Base-by-base conservation (phyloP, 2,888 invertebrate species). In the Chymomyza fuscimana region DNA sequence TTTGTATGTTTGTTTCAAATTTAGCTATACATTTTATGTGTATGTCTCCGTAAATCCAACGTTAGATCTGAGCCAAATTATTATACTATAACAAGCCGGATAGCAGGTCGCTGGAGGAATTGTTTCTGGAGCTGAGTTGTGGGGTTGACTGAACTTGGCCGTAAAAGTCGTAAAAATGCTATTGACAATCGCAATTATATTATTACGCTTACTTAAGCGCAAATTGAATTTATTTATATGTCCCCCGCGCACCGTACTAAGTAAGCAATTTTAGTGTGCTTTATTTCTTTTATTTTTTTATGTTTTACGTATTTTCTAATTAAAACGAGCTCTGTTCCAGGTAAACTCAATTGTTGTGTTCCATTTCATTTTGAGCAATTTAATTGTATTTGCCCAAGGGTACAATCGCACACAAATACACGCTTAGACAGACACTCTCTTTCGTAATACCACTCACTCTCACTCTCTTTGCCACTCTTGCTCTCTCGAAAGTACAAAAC, bases 351-450 rank as follows among this genome's bases (percentile, higher is more conserved):
- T 62, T 72, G 69, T 54, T 40, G 29, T 63, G 50, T 51, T 51
- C 67, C 70, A 69, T 72, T 75, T 69, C 58, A n/a, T 74, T 63
- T 19, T 40, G 63, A 65, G 61, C 62, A 78, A 73, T 69, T 72
- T 83, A 83, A 81, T 83, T 81, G 81, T 67, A 68, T 79, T 70
- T 68, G 63, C 70, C 73, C 73, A 70, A 74, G 63, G 81, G 68
- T 56, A 46, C 54, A 54, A 54, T 54, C 54, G 15, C 40, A 46
- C 40, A 46, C 40, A 46, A 46, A 46, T 46, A 46, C 40, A 46
- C 6, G 40, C 40, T 46, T 46, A 46, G 40, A 46, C 40, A 46
- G 40, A 46, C 10, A 46, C 40, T 12, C 40, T 12, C n/a, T 54
- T n/a, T 22, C 19, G 22, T 7, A 54, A 3, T 10, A 9, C 22